Evolutionary conservation across 2,888 invertebrate species (phyloP), one percentile per base, ranked within the genome.

Genomic region (Bombylius discolor): DNA sequence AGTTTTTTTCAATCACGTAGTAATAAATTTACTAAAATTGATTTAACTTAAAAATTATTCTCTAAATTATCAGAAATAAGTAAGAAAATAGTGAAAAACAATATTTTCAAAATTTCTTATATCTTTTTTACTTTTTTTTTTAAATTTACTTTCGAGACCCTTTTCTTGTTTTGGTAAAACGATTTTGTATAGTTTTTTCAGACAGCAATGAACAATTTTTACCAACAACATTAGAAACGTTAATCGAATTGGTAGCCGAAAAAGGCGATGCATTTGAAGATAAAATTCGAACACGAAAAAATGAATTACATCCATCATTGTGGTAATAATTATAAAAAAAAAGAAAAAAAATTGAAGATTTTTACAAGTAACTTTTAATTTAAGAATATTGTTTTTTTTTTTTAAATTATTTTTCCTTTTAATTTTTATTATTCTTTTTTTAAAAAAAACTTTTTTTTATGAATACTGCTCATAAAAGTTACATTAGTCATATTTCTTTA

Each of bases 201-300:
- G 73, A 71, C 71, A 68, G 66, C 64, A 57, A 59, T 58, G 67
- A 67, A 56, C 55, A 53, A 55, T 53, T 68, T 66, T 70, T 72
- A 68, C 73, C 74, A 70, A 70, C 73, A 68, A 70, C 79, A 76
- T 67, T 74, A 71, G 74, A 75, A 64, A 78, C 79, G 67, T 79
- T 81, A 69, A 74, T 74, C 71, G 80, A 81, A 70, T 69, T 73
- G 70, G 81, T 81, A 68, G 80, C 81, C 70, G 73, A 76, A 75
- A 79, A 79, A 75, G 81, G 81, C 68, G 81, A 81, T 77, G 79
- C 78, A 72, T 81, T 80, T 78, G 82, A 82, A 79, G 79, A 79
- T 76, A 79, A 79, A 74, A 79, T 82, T 78, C 70, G 71, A 65
- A 67, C 70, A 68, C 70, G 67, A 55, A 74, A 70, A 70, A 72